Evolutionary conservation across 92 coral and sea anemone genomes (phyloP).

Genomic region (Galaxea fascicularis): DNA sequence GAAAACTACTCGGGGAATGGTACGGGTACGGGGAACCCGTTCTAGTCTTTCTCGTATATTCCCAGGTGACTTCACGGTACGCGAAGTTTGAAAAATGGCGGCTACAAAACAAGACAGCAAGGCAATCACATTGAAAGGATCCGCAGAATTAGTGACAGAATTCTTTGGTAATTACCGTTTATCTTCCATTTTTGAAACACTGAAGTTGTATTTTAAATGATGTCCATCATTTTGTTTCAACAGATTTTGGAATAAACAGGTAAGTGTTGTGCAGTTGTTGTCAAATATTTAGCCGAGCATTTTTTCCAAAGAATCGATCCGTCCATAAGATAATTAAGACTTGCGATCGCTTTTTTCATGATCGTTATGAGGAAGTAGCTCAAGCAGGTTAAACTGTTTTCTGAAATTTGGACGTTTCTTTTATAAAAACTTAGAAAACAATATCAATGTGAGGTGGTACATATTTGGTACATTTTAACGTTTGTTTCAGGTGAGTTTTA

Average conservation of each 20-base stretch:
- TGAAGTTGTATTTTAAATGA: not conserved
- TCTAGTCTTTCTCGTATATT: too few species aligned
- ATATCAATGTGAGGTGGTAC: too few species aligned
- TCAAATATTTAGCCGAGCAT: not conserved
- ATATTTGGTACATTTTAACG: too few species aligned
- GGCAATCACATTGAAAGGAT: conserved; percentile 96
- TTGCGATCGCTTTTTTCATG: too few species aligned
- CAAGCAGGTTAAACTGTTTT: too few species aligned
- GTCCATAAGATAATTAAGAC: too few species aligned
- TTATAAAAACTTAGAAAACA: not conserved
- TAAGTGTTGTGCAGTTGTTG: conserved; percentile 29
- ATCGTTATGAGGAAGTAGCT: too few species aligned
- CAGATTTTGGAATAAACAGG: conserved; percentile 98
- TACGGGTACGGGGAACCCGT: too few species aligned
- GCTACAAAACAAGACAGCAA: conserved; percentile 71
- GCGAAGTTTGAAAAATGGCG: conserved; percentile 90
- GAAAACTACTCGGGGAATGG: too few species aligned
- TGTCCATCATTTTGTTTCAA: conserved; percentile 24
- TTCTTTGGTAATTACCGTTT: conserved; percentile 79
- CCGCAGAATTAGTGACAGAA: conserved; percentile 96
- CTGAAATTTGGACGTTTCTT: too few species aligned
- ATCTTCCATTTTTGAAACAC: not conserved
- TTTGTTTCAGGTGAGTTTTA: not conserved
- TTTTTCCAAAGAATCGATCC: not conserved
- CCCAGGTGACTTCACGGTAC: conserved; percentile 1